These are phyloP conservation scores for Philopotamus ludificatus DNA, from an alignment of 1,140 invertebrate species.

Conservation along the genomic window DNA sequence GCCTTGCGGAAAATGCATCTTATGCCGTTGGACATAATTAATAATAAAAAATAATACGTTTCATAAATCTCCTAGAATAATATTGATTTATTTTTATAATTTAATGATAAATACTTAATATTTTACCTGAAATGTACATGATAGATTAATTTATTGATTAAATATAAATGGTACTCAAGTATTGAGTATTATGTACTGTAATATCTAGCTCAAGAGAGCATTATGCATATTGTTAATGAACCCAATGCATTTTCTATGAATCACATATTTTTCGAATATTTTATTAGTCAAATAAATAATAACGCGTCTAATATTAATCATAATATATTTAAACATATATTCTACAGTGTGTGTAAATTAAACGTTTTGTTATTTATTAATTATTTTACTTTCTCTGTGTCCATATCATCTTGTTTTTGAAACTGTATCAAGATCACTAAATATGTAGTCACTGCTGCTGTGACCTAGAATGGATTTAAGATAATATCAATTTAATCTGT, in stretches of 20 bases:
- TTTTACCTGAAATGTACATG: no score
- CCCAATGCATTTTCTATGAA: neutral
- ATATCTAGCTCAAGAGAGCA: neutral
- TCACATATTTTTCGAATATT: neutral
- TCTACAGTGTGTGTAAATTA: neutral
- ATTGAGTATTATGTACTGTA: no score
- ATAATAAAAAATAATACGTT: neutral
- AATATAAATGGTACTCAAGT: no score
- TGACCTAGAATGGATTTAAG: slow-evolving; percentile 56
- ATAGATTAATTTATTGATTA: no score
- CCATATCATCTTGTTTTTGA: slow-evolving; percentile 56
- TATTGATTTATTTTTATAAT: neutral
- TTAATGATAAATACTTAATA: neutral
- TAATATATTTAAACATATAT: neutral
- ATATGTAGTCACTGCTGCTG: slow-evolving; percentile 68
- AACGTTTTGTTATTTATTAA: neutral
- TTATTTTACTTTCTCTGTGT: neutral
- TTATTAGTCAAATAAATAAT: neutral
- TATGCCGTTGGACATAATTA: neutral
- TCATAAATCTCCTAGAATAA: neutral
- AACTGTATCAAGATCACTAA: slow-evolving; percentile 71
- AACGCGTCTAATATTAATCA: no score
- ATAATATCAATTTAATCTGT: no score
- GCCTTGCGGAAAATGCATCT: no score
- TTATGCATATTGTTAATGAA: neutral